Base-by-base conservation (phyloP, 1,140 invertebrate genomes). In the Metopolophium dirhodum region DNA sequence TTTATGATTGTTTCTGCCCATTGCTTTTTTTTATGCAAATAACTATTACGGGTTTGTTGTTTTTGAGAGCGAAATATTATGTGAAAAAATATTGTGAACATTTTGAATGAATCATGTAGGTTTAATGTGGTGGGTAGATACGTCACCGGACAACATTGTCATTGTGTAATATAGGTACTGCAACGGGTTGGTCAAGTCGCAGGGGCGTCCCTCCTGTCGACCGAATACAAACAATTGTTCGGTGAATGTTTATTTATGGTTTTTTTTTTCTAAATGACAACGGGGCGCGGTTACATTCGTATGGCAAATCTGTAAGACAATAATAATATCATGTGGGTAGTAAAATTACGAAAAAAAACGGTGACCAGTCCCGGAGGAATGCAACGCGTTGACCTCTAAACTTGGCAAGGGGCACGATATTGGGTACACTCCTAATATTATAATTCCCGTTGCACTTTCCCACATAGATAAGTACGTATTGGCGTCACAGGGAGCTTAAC, bases 351-450 rank as follows among this genome's bases (percentile, higher is more conserved):
- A 41, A 51, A 87, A 51, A 89, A 89, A 91, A 83, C 18, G 26
- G 68, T 91, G 90, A 91, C 90, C 90, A 91, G 91, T 92, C 47
- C 77, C 30, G 77, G 35, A 92, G 68, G 91, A 92, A 92, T 92
- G 91, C 91, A 22, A 92, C 91, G 37, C 20, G 91, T 92, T 85
- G 61, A 92, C 91, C 91, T 92, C 91, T 83, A 92, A 92, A 85
- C 91, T 47, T 26, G n/a, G 47, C 47, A 92, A 92, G 91, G 91
- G 91, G 91, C 91, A 92, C 35, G 77, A 83, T 92, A 83, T 85
- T 92, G n/a, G 47, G 57, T 90, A 61, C 37, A 57, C n/a, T 61
- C 57, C 47, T 83, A 91, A 37, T 23, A 86, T 30, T n/a, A 30
- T 85, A 41, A 85, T 86, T 49, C 45, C 11, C 18, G 3, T 4